phyloP scores from a whole-genome alignment of 1,140 invertebrate genomes.

The Heliconius melpomene region DNA sequence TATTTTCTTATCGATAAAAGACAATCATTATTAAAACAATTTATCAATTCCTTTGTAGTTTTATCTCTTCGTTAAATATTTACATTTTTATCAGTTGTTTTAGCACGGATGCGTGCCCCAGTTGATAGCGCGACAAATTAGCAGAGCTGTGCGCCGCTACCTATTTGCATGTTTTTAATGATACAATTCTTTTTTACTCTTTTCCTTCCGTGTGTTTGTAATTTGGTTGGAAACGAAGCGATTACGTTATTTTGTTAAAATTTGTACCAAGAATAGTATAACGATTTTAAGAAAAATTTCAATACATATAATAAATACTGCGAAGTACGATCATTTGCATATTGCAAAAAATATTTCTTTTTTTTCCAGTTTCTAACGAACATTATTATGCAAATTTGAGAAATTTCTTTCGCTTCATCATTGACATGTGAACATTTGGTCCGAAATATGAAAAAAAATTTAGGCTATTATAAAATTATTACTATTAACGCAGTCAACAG shows the following conservation, averaged over 20 bases:
- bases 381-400: no score
- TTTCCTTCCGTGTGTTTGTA: conserved; percentile 36
- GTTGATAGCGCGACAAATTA: conserved; percentile 51
- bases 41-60: not conserved
- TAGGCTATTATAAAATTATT: not conserved
- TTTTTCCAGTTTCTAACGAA: no score
- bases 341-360: no score
- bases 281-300: not conserved
- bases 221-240: conserved; percentile 28
- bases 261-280: not conserved
- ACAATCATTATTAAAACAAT: not conserved
- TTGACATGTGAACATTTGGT: not conserved
- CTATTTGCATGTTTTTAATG: conserved; percentile 50
- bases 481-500: not conserved
- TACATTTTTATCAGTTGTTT: conserved; percentile 64
- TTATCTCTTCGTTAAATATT: conserved; percentile 49
- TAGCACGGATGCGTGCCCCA: conserved; percentile 63
- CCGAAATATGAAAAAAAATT: not conserved
- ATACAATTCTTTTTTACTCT: conserved; percentile 26
- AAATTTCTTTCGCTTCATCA: no score
- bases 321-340: no score
- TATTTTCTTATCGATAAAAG: not conserved
- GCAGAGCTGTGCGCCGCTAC: conserved; percentile 36
- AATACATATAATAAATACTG: not conserved
- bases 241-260: not conserved